Evolutionary conservation across 2,888 invertebrate species (phyloP).

Genomic region (Herminia tarsipennalis): DNA sequence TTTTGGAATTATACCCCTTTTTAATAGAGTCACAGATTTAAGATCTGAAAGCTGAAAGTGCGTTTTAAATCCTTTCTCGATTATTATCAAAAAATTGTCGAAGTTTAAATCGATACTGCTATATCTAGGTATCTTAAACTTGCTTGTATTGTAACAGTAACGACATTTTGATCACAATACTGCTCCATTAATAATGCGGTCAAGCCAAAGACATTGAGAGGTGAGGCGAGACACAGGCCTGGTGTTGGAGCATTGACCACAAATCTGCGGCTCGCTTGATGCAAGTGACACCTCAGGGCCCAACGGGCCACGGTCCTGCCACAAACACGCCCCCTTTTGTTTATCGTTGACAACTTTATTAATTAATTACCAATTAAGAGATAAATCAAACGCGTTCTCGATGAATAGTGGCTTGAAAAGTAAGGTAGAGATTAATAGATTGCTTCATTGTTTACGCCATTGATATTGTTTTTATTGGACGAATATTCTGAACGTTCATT

Average conservation of each 20-base stretch:
- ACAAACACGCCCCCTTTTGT: constrained; percentile 74
- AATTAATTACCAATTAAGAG: constrained; percentile 60
- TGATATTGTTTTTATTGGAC: neutral
- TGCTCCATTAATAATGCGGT: constrained; percentile 64
- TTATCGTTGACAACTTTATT: constrained; percentile 68
- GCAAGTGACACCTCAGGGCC: constrained; percentile 70
- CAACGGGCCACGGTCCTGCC: constrained; percentile 26
- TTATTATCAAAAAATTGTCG: too few species aligned
- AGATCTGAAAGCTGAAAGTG: too few species aligned
- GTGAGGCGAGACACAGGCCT: constrained; percentile 56
- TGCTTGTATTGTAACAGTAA: constrained; percentile 15
- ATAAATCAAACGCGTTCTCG: constrained; percentile 38
- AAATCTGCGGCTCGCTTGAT: constrained; percentile 73
- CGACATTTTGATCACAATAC: constrained; percentile 39
- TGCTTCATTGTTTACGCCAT: constrained; percentile 13
- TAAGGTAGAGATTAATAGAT: constrained; percentile 30
- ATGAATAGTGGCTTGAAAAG: constrained; percentile 24
- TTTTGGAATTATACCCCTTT: too few species aligned
- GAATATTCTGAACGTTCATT: neutral
- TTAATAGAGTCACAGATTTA: too few species aligned
- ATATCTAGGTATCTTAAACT: too few species aligned
- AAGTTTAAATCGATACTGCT: too few species aligned
- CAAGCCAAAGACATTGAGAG: constrained; percentile 56
- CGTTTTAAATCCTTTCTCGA: too few species aligned
- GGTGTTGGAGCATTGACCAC: constrained; percentile 69